Percentiles rank a stretch among this genome's conserved stretches.
phyloP scores from a whole-genome alignment of 2,797 vertebrate genomes.

The Mus spretus region DNA sequence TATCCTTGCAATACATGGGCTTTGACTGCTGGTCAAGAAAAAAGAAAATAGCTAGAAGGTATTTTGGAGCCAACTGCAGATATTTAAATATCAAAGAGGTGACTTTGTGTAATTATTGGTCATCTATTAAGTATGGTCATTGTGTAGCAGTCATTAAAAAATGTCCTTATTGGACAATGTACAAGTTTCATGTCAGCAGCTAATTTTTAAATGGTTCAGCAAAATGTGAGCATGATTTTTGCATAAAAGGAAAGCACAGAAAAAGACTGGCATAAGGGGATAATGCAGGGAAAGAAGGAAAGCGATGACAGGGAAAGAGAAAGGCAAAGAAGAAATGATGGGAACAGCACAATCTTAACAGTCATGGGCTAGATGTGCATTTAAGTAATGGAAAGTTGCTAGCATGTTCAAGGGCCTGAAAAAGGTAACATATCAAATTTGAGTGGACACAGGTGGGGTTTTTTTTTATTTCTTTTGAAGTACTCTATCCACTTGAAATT shows the following conservation, averaged over 20 bases:
- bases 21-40: constrained; percentile 5
- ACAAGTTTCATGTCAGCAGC: neutral
- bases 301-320: neutral
- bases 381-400: neutral
- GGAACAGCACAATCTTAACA: neutral
- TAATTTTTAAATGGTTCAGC: constrained; percentile 34
- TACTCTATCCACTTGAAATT: constrained; percentile 19
- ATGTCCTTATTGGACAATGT: constrained; percentile 24
- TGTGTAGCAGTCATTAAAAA: constrained; percentile 47
- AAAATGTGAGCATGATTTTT: neutral
- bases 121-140: constrained; percentile 52
- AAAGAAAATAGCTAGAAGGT: neutral
- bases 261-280: neutral
- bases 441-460: neutral
- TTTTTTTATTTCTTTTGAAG: constrained; percentile 36
- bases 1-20: neutral
- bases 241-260: neutral
- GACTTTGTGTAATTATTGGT: constrained; percentile 18
- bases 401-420: neutral
- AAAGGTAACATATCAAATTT: constrained; percentile 22
- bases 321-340: neutral
- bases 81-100: constrained; percentile 24
- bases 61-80: constrained; percentile 16
- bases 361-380: neutral
- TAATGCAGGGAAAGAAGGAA: no score